Base-by-base conservation (phyloP, 2,113 vertebrate genomes). In the Motacilla alba region DNA sequence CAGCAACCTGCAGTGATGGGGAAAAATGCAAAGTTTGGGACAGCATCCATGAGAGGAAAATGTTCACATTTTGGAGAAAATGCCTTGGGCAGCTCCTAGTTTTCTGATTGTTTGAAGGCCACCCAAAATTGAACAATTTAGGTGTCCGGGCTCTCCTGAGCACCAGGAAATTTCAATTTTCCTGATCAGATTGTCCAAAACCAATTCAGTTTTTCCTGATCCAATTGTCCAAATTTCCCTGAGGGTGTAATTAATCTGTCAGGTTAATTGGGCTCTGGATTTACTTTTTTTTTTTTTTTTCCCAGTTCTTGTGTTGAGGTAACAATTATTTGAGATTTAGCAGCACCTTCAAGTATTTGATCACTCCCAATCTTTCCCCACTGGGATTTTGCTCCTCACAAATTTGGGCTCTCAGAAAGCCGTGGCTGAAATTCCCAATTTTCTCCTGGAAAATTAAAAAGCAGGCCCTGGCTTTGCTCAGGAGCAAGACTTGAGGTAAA, bases 381-480 rank as follows among this genome's bases (percentile, higher is more conserved):
- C 59, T 46, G 22, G 39, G 58, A 60, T 60, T 93, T 87, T 70
- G 35, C 70, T 81, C 13, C 79, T 66, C 59, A 60, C 39, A 21
- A 30, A 63, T 1, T 2, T 1, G 9, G 46, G 15, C n/a, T 81
- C 59, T n/a, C 9, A 22, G 30, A 64, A 91, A 86, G 14, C 7
- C 39, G 1, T 0, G 4, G 55, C 49, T 68, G 53, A 67, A 81
- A 82, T 21, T 33, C 44, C 33, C 62, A 30, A 33, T 75, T 94
- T 92, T 87, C 72, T 73, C 56, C 81, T 62, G 63, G 73, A 74
- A 92, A 95, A 94, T 88, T 80, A 77, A 85, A 78, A 91, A 93
- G 43, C 13, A 20, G 67, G 83, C 31, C 53, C 91, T 85, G 80
- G 83, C 80, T 94, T 92, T 85, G 78, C 87, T 39, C 85, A 81